Percentiles rank a stretch among this genome's conserved stretches.
phyloP scores from a whole-genome alignment of 1,140 invertebrate species.

The Oreohelix idahoensis region DNA sequence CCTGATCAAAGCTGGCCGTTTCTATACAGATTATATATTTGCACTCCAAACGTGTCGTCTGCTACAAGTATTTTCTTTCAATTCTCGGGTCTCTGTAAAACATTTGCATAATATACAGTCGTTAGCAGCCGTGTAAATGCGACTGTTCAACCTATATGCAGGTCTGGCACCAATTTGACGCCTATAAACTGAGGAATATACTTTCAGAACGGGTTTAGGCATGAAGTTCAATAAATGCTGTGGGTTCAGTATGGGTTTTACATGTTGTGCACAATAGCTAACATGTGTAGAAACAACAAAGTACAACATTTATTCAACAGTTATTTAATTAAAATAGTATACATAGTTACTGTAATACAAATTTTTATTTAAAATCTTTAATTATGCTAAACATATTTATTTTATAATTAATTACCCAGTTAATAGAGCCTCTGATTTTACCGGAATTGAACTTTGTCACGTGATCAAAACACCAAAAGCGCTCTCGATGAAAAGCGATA shows the following conservation, averaged over 20 bases:
- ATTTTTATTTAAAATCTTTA: no score
- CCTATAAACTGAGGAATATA: not conserved
- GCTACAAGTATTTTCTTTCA: no score
- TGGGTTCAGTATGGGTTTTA: not conserved
- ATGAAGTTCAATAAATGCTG: not conserved
- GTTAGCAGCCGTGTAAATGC: no score
- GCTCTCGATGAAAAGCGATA: not conserved
- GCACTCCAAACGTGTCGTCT: no score
- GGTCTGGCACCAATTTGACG: not conserved
- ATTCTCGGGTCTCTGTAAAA: no score
- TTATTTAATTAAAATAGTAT: not conserved
- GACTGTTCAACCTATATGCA: not conserved
- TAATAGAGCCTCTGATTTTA: conserved; percentile 1
- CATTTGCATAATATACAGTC: no score
- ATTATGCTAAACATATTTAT: not conserved
- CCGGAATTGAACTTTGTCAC: conserved; percentile 2
- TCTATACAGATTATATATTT: no score
- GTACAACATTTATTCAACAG: not conserved
- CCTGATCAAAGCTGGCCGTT: no score
- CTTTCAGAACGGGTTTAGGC: not conserved
- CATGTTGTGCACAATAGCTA: not conserved
- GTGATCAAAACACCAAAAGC: conserved; percentile 17
- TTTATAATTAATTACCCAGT: not conserved
- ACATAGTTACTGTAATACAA: not conserved
- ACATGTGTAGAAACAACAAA: not conserved